Evolutionary conservation across 35 echinoderm and acorn worm genomes (phyloP).

Genomic region (Strongylocentrotus purpuratus): DNA sequence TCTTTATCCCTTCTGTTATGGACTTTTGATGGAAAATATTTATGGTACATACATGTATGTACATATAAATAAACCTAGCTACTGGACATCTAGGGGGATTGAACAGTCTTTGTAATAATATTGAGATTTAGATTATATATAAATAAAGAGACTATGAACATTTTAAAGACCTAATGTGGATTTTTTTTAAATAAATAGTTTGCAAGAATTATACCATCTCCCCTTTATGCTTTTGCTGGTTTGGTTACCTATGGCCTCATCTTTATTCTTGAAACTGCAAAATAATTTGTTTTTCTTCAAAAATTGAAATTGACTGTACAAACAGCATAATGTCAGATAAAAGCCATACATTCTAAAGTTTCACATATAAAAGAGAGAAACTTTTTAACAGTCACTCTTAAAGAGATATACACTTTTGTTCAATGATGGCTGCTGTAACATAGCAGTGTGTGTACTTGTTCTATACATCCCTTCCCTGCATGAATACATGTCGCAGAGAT

Average conservation of each 20-base stretch:
- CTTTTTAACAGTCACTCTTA: not conserved
- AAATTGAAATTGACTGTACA: too few relatives aligned
- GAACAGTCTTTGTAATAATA: not conserved
- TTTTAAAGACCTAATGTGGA: too few relatives aligned
- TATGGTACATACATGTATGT: not conserved
- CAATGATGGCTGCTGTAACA: not conserved
- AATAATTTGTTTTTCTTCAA: too few relatives aligned
- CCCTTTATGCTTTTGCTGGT: too few relatives aligned
- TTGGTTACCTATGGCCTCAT: too few relatives aligned
- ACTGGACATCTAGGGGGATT: not conserved
- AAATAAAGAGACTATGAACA: too few relatives aligned
- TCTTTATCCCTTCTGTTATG: not conserved
- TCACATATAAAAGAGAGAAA: too few relatives aligned
- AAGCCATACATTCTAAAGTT: too few relatives aligned
- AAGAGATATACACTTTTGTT: not conserved
- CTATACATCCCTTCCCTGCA: not conserved
- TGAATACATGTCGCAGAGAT: not conserved
- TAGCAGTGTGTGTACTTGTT: not conserved
- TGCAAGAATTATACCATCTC: too few relatives aligned
- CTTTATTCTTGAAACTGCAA: too few relatives aligned
- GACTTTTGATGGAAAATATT: not conserved
- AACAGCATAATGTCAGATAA: too few relatives aligned
- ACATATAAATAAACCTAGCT: not conserved
- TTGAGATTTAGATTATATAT: not conserved
- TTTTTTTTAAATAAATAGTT: too few relatives aligned